Evolutionary conservation across 2,113 vertebrate species (phyloP).

Genomic region (Mugil cephalus): DNA sequence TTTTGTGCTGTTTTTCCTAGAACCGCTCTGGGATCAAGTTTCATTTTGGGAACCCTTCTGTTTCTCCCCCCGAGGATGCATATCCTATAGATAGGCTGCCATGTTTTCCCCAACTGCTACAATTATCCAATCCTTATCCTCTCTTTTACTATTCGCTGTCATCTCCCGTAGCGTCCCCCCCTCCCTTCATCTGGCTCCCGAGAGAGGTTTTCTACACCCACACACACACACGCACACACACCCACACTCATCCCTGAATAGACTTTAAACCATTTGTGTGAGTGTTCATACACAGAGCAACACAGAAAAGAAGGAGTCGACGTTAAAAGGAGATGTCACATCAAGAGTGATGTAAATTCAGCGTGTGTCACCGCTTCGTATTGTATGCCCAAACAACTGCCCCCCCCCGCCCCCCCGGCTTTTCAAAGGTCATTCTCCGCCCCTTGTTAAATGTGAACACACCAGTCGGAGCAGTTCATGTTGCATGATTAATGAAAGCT

Average conservation of each 20-base stretch:
- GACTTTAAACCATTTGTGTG: constrained; percentile 31
- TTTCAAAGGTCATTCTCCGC: constrained; percentile 69
- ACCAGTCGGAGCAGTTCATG: constrained; percentile 53
- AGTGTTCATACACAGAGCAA: constrained; percentile 32
- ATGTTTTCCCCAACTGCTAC: constrained; percentile 59
- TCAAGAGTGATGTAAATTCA: constrained; percentile 1
- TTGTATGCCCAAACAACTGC: neutral
- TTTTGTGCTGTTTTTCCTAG: constrained; percentile 31
- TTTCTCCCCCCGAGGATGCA: constrained; percentile 46
- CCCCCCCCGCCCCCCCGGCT: neutral
- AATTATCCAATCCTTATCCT: constrained; percentile 42
- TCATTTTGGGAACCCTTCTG: constrained; percentile 36
- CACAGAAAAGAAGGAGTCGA: constrained; percentile 16
- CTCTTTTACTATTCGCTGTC: constrained; percentile 66
- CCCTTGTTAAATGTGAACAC: constrained; percentile 56
- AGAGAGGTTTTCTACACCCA: constrained; percentile 32
- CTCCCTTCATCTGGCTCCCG: constrained; percentile 59
- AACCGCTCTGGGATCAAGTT: constrained; percentile 43
- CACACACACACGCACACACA: constrained; percentile 28
- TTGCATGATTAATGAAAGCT: constrained; percentile 67
- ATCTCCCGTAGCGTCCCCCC: constrained; percentile 50
- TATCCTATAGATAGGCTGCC: constrained; percentile 46
- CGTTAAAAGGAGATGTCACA: constrained; percentile 19
- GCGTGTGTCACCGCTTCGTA: constrained; percentile 8
- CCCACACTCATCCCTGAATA: constrained; percentile 36